These are phyloP conservation scores for Suncus etruscus DNA, from an alignment of 2,113 vertebrate species.

Conservation along the genomic window DNA sequence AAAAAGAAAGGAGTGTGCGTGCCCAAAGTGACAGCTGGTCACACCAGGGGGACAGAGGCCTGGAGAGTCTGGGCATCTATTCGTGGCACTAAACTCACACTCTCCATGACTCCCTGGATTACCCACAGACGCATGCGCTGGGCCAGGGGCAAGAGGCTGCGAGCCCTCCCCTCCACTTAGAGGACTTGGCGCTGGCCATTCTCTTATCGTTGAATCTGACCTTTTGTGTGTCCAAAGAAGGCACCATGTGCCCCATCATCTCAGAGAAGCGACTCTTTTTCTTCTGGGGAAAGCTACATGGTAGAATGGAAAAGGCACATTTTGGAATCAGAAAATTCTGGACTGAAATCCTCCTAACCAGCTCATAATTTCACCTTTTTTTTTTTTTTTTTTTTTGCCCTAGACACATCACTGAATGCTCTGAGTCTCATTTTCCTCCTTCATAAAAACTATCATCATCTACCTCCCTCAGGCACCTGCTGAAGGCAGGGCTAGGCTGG, in stretches of 20 bases:
- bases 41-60: neutral
- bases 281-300: neutral
- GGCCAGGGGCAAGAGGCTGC: neutral
- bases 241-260: neutral
- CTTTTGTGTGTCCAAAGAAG: neutral
- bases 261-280: neutral
- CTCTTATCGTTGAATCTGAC: constrained; percentile 21
- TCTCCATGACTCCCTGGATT: neutral
- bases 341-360: neutral
- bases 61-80: neutral
- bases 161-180: neutral
- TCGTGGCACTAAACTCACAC: constrained; percentile 10
- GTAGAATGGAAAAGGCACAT: neutral
- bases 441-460: neutral
- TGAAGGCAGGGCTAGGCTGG: neutral
- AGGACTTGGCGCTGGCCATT: neutral
- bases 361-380: neutral
- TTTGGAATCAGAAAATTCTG: neutral
- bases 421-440: constrained; percentile 20
- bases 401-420: neutral
- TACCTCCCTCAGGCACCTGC: neutral
- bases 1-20: constrained; percentile 27
- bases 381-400: neutral
- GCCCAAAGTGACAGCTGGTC: neutral
- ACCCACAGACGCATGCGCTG: neutral